Evolutionary conservation across 2,797 vertebrate genomes (phyloP).

Genomic region (Botia almorhae): DNA sequence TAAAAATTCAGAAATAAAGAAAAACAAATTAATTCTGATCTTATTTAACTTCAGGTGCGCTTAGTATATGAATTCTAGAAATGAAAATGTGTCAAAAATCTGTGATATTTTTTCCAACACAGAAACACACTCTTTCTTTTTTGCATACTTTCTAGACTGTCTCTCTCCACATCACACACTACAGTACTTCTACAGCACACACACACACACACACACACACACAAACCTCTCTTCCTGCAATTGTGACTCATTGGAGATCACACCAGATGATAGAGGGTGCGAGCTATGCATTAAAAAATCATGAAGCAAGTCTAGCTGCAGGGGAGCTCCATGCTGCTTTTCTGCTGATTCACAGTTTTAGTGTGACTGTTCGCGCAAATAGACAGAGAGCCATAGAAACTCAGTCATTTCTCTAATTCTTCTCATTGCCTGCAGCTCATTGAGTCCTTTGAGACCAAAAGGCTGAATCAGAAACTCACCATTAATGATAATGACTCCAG

Average conservation of each 20-base stretch:
- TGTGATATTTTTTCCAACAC: neutral
- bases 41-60: neutral
- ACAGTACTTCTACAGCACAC: slow-evolving; percentile 7
- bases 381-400: slow-evolving; percentile 38
- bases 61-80: neutral
- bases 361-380: slow-evolving; percentile 53
- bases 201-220: neutral
- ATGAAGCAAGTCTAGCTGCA: slow-evolving; percentile 70
- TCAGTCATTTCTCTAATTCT: slow-evolving; percentile 58
- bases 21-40: neutral
- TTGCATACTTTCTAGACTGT: neutral
- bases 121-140: neutral
- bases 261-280: slow-evolving; percentile 71
- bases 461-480: slow-evolving; percentile 19
- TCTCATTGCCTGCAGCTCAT: slow-evolving; percentile 40
- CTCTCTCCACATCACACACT: neutral
- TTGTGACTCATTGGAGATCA: slow-evolving; percentile 57
- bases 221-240: slow-evolving; percentile 40
- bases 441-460: slow-evolving; percentile 16
- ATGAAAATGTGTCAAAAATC: neutral
- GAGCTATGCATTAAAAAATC: slow-evolving; percentile 75
- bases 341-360: slow-evolving; percentile 70
- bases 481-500: slow-evolving; percentile 34
- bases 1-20: neutral
- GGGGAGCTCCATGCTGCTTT: slow-evolving; percentile 64